Evolutionary conservation across 2,797 vertebrate species (phyloP), one percentile per base, ranked within the genome.

Genomic region (Acestrorhynchus altus): DNA sequence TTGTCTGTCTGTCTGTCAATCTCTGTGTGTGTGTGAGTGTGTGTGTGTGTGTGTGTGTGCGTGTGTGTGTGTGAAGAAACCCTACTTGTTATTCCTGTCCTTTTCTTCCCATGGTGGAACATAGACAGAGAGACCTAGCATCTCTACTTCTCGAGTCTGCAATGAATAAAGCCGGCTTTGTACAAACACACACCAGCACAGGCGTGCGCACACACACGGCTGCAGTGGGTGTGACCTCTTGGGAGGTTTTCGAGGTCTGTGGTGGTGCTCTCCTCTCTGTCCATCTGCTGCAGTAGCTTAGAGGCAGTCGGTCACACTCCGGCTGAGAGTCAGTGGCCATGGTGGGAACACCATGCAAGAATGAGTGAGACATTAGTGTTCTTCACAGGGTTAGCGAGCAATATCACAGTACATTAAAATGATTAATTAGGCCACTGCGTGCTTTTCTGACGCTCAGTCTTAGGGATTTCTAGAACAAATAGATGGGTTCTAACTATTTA

Each of bases 121-220:
- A 65, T 46, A 76, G 72, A 78, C 67, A 78, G 80, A 78, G 80
- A 81, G 79, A 81, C 76, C 68, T 81, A 80, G 77, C 71, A 79
- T 83, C 79, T 87, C 90, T 92, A 61, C 63, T 80, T 83, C 86
- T 88, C 82, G 83, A 89, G 90, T 78, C 89, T 75, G 86, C 87
- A 84, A 63, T 76, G 89, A 91, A 93, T 90, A 92, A 90, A 90
- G 89, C 86, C 28, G 85, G 88, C 90, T 92, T 92, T 92, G 91
- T 93, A n/a, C 52, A 26, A 35, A 35, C 31, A 35, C 31, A 35
- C 31, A 35, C 31, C 4, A 35, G 1, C 44, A 56, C 66, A 69
- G 20, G 26, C 56, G 51, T 60, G 18, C 74, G 39, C 76, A 28
- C 70, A 42, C 70, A 28, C 49, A 49, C 18, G 4, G 52, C 72